Base-by-base conservation (phyloP, 2,888 invertebrate genomes). In the Archips crataeganus region DNA sequence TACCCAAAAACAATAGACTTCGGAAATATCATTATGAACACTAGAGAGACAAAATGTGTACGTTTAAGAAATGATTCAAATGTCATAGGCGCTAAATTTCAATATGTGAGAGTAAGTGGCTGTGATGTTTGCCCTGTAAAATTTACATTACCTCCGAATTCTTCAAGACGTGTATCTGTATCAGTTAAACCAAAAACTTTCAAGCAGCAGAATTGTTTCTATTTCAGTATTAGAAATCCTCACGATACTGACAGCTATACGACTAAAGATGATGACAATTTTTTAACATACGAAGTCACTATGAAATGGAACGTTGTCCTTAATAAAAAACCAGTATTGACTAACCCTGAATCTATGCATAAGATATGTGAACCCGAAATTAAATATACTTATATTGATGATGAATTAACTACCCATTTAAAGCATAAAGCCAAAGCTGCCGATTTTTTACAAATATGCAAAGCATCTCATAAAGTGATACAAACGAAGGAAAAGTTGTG, bases 1-100 rank as follows among this genome's bases (percentile, higher is more conserved):
- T 78, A 81, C 34, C 96, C 96, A 0, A 86, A 91, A 73, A 79
- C 83, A 8, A 75, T 96, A 0, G 78, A 92, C 75, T 92, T 96
- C 76, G 91, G 91, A 2, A 85, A 95, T 51, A 85, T 96, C 10
- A 59, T 79, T 54, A 83, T 95, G 2, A 86, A 90, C 79, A 84
- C 81, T 49, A 81, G 85, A 83, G 84, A 84, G 10, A 85, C 85
- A 1, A 93, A 88, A 81, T 84, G 89, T 49, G 77, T 95, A 4
- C 84, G 87, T 39, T 82, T 95, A 60, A 83, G 79, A 76, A 96
- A 96, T 81, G 85, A 89, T 36, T 95, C 95, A 1, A 81, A 80
- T 47, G 73, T 84, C 13, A 85, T 91, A 39, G 82, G 92, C 2
- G 86, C 95, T 2, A 90, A 87, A 76, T 85, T 95, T 70, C 80